phyloP scores from a whole-genome alignment of 2,888 invertebrate genomes.

The Agrochola macilenta region DNA sequence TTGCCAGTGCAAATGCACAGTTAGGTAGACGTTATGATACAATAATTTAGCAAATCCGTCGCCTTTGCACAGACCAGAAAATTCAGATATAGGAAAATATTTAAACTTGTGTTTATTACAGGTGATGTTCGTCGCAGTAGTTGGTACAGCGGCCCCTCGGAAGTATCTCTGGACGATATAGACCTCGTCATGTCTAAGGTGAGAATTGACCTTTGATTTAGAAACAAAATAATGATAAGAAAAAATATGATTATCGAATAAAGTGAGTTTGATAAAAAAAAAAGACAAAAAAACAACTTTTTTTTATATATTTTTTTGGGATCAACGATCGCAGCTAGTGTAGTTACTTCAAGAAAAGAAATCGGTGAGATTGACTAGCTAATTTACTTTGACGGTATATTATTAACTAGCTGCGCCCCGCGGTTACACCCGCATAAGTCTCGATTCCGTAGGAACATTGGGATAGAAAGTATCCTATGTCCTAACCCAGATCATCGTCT shows the following conservation, averaged over 20 bases:
- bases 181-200: constrained; percentile 87
- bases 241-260: neutral
- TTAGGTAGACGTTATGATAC: neutral
- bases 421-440: too few relatives aligned
- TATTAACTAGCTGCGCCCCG: too few relatives aligned
- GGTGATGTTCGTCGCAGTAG: constrained; percentile 83
- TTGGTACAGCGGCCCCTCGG: constrained; percentile 87
- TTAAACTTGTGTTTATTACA: constrained; percentile 55
- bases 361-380: neutral
- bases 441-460: too few relatives aligned
- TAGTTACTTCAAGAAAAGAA: neutral
- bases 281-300: neutral
- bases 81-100: neutral
- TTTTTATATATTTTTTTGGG: neutral
- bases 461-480: too few relatives aligned
- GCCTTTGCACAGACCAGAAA: neutral
- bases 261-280: neutral
- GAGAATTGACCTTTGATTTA: constrained; percentile 12
- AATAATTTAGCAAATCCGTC: neutral
- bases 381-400: neutral
- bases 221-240: neutral
- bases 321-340: neutral
- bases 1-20: too few relatives aligned
- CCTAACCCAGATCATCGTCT: too few relatives aligned
- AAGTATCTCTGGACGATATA: constrained; percentile 85